Percentiles rank a stretch among this genome's conserved stretches.
Evolutionary conservation across 2,888 invertebrate genomes (phyloP).

Genomic region (Spodoptera picta): DNA sequence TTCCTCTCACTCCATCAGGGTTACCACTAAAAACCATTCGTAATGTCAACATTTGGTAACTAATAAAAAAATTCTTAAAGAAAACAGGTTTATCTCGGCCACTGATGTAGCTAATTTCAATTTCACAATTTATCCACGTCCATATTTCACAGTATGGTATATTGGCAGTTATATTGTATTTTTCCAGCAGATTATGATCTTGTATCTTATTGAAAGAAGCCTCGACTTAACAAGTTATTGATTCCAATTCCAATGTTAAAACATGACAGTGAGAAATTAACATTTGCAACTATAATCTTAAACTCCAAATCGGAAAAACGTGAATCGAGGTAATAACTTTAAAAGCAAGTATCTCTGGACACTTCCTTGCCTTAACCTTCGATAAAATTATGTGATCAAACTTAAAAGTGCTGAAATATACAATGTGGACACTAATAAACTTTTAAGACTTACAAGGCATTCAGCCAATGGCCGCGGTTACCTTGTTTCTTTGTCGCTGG

Average conservation of each 20-base stretch:
- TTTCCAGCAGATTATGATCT: conserved; percentile 22
- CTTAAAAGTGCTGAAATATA: conserved; percentile 20
- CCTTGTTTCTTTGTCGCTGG: conserved; percentile 47
- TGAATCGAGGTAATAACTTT: not conserved
- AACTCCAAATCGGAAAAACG: conserved; percentile 2
- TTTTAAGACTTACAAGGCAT: conserved; percentile 31
- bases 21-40: conserved; percentile 51
- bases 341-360: conserved; percentile 1
- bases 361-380: conserved; percentile 11
- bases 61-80: conserved; percentile 32
- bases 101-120: conserved; percentile 39
- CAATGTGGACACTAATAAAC: conserved; percentile 25
- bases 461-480: conserved; percentile 29
- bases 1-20: conserved; percentile 77
- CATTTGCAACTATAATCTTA: not conserved
- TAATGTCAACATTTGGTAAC: conserved; percentile 35
- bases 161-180: conserved; percentile 32
- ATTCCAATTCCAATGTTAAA: too few species aligned
- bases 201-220: conserved; percentile 5
- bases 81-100: conserved; percentile 45
- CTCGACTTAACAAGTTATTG: too few species aligned
- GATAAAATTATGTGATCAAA: conserved; percentile 18
- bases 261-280: too few species aligned
- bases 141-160: conserved; percentile 12
- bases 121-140: conserved; percentile 32